Evolutionary conservation across 2,113 vertebrate genomes (phyloP).

Genomic region (Romanogobio albipinnatus): DNA sequence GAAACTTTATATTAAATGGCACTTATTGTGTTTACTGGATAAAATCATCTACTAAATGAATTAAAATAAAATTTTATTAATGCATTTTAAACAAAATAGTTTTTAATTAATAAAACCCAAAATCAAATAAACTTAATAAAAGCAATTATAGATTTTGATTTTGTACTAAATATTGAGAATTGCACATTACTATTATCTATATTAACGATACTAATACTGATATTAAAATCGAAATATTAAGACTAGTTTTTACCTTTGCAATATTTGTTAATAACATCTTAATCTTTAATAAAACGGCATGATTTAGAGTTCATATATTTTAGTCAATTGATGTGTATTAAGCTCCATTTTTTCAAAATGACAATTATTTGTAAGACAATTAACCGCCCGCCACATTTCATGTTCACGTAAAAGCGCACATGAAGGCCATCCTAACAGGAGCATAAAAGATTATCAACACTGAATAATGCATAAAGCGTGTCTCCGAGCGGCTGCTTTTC

Average conservation of each 20-base stretch:
- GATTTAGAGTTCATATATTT: background rate
- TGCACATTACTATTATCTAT: no score
- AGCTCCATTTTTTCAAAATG: background rate
- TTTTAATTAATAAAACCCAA: no score
- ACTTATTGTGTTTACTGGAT: no score
- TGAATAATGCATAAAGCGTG: conserved; percentile 4
- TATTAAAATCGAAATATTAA: no score
- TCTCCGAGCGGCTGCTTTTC: conserved; percentile 60
- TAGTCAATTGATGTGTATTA: background rate
- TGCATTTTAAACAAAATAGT: no score
- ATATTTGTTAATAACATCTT: background rate
- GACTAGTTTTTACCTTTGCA: background rate
- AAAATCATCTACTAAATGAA: no score
- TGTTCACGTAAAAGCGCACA: background rate
- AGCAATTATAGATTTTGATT: no score
- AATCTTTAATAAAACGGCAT: background rate
- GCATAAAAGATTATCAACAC: conserved; percentile 23
- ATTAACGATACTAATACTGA: no score
- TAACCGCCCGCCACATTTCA: background rate
- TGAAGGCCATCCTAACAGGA: conserved; percentile 1
- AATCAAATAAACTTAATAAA: no score
- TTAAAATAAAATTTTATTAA: no score
- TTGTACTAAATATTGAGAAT: no score
- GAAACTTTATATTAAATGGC: no score
- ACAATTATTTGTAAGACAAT: background rate